phyloP scores from a whole-genome alignment of 2,888 invertebrate species.

The Agriopis marginaria region DNA sequence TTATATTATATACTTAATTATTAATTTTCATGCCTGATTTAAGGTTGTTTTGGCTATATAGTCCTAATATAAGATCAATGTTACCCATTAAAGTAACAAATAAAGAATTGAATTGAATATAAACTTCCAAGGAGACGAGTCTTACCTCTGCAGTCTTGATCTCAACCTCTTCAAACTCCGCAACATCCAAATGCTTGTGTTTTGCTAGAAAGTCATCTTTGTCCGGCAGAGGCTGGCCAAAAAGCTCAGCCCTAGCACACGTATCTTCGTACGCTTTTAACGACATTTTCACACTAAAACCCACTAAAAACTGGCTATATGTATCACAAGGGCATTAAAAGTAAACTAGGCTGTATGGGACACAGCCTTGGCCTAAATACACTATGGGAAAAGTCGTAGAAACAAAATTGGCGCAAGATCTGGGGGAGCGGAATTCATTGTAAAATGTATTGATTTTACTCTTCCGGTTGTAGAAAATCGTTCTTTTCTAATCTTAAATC shows the following conservation, averaged over 20 bases:
- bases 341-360: slow-evolving; percentile 33
- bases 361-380: slow-evolving; percentile 54
- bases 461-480: background rate
- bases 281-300: slow-evolving; percentile 73
- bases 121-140: too few species aligned
- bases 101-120: too few species aligned
- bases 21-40: too few species aligned
- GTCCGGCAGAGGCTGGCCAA: slow-evolving; percentile 90
- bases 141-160: slow-evolving; percentile 74
- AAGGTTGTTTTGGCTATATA: too few species aligned
- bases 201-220: slow-evolving; percentile 88
- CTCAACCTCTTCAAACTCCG: slow-evolving; percentile 84
- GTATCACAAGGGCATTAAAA: slow-evolving; percentile 25
- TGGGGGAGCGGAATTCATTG: slow-evolving; percentile 19
- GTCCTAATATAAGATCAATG: too few species aligned
- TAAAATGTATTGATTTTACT: slow-evolving; percentile 42
- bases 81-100: too few species aligned
- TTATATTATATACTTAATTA: too few species aligned
- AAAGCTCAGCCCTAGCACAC: slow-evolving; percentile 91
- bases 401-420: slow-evolving; percentile 20
- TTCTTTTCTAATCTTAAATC: background rate
- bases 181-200: slow-evolving; percentile 83
- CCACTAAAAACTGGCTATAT: slow-evolving; percentile 16
- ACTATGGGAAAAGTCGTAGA: slow-evolving; percentile 30
- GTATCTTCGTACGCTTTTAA: slow-evolving; percentile 91